phyloP scores from a whole-genome alignment of 2,797 vertebrate genomes.

The Oreortyx pictus region DNA sequence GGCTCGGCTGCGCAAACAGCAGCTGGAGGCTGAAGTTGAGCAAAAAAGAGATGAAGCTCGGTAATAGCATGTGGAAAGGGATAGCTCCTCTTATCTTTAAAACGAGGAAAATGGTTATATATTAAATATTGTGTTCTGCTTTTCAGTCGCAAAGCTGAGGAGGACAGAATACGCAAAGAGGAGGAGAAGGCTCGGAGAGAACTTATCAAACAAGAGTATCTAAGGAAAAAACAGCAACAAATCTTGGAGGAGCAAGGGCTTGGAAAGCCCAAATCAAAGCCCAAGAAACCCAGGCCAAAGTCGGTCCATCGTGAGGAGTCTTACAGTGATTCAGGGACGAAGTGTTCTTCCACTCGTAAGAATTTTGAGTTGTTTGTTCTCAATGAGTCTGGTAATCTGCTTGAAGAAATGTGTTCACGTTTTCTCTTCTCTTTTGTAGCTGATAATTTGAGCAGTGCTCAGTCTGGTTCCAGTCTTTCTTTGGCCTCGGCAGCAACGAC shows the following conservation, averaged over 20 bases:
- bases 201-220: constrained; percentile 96
- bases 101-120: fast-evolving
- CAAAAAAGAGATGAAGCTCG: constrained; percentile 93
- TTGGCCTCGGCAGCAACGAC: constrained; percentile 95
- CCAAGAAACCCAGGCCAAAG: constrained; percentile 90
- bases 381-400: fast-evolving
- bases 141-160: constrained; percentile 92
- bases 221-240: constrained; percentile 94
- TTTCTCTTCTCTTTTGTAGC: constrained; percentile 72
- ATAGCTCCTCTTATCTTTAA: fast-evolving
- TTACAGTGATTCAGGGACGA: constrained; percentile 84
- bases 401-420: neutral
- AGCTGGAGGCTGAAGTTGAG: constrained; percentile 92
- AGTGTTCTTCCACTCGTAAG: constrained; percentile 91
- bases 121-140: neutral
- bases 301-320: constrained; percentile 90
- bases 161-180: constrained; percentile 94
- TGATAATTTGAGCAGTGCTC: constrained; percentile 91
- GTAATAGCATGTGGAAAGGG: constrained; percentile 63
- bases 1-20: constrained; percentile 90
- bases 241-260: constrained; percentile 93
- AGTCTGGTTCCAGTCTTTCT: constrained; percentile 95
- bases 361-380: neutral
- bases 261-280: constrained; percentile 84
- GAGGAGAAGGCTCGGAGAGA: constrained; percentile 95